Evolutionary conservation across 2,888 invertebrate species (phyloP), one percentile per base, ranked within the genome.

Genomic region (Spatulosminthurus flaviceps): DNA sequence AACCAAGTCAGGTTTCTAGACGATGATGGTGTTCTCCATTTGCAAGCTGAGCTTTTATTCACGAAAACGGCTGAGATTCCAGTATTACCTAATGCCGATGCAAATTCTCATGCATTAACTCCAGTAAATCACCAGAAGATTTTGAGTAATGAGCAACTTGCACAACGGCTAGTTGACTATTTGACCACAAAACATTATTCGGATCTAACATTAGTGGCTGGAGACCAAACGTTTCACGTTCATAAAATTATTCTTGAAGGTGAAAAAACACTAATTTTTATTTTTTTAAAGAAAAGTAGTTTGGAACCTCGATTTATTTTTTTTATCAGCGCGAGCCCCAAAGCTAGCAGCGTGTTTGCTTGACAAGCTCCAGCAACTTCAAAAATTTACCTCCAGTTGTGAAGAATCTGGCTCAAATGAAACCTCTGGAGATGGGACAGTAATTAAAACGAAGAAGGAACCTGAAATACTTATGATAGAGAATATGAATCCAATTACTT

Each of bases 1-100:
- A 16, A 64, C 21, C 22, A 42, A 5, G 69, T 51, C 0, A 9
- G 22, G 1, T 77, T 67, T 22, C n/a, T 64, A 9, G 34, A 21
- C 4, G 28, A 29, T 11, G 61, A 72, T 42, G 60, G 21, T 26
- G 34, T 78, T 16, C 60, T 42, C 5, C 51, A 61, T 24, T 42
- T 74, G 0, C 69, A 61, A 29, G 64, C 29, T 29, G 72, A 76
- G 16, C 72, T 77, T 24, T 0, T 77, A 1, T 77, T 77, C 16
- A 77, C 77, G 1, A 75, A 60, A 13, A 75, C 75, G 2, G 29
- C 60, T 11, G 51, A 64, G 24, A 29, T 64, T 9, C 22, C 64
- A 2, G 16, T n/a, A n/a, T n/a, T n/a, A n/a, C n/a, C n/a, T n/a
- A n/a, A n/a, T n/a, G n/a, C n/a, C n/a, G n/a, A n/a, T n/a, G n/a